Evolutionary conservation across 2,113 vertebrate species (phyloP).

Genomic region (Sylvilagus bachmani): DNA sequence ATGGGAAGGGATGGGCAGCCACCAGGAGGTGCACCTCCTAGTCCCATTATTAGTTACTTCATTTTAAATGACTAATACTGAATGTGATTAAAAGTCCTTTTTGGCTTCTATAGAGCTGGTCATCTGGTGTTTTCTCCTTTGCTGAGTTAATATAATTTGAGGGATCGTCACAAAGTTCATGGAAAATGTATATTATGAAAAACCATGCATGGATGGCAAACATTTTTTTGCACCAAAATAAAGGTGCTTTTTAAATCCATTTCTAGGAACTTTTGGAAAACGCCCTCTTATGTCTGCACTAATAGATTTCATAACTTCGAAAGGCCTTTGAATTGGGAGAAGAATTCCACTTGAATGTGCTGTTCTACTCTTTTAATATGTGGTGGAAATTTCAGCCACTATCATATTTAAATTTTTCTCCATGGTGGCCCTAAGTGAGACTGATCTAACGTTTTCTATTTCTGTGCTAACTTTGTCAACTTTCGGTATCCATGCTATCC

Average conservation of each 20-base stretch:
- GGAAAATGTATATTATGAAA: no score
- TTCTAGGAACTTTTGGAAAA: no score
- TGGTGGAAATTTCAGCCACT: neutral
- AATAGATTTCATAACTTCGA: conserved; percentile 26
- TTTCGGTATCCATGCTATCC: conserved; percentile 47
- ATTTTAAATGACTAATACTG: neutral
- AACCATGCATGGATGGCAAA: no score
- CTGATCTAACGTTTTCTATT: conserved; percentile 55
- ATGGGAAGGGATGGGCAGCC: neutral
- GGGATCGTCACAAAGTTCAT: no score
- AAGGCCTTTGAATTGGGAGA: neutral
- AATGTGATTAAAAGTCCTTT: neutral
- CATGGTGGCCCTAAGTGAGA: neutral
- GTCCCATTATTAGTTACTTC: neutral
- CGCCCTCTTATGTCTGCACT: neutral
- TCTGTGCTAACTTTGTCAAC: conserved; percentile 59
- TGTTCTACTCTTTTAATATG: conserved; percentile 21
- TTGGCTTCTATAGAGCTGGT: neutral
- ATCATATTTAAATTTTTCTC: conserved; percentile 32
- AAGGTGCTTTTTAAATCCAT: no score
- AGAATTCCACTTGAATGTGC: neutral
- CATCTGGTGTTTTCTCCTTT: neutral
- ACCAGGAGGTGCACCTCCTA: neutral
- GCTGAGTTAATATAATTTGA: neutral
- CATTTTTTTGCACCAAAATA: no score